Base-by-base conservation (phyloP, 2,888 invertebrate genomes). In the Patella ulyssiponensis region DNA sequence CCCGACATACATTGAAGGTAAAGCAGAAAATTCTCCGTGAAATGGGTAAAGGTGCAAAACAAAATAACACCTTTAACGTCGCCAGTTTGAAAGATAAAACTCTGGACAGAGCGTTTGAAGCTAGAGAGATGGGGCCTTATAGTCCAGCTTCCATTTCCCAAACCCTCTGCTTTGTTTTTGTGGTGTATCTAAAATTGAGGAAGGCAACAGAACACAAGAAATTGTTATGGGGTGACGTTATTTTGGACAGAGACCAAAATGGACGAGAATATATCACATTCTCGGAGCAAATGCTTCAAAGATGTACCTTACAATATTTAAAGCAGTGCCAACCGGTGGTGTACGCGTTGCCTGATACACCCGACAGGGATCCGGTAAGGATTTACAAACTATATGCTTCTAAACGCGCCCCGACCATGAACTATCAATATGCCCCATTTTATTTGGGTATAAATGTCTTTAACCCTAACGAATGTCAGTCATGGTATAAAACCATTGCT, bases 121-220 rank as follows among this genome's bases (percentile, higher is more conserved):
- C 86, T 15, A 86, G 86, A 78, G 87, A 88, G 80, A 86, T 88
- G 82, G 88, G 88, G 44, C 87, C 88, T 9, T 86, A 87, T 74
- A 88, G 85, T 70, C 88, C 88, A 23, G 84, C 85, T 79, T 87
- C 88, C 7, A 83, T 88, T 4, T 83, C 88, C 23, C 87, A 87
- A 79, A 86, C 88, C 9, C 81, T 88, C 20, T 88, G 88, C 74
- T 87, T 88, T 79, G 83, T 84, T 14, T 86, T 88, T 72, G 86
- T 87, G 20, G 84, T 87, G 71, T 84, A 88, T 78, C 82, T 88
- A 53, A 84, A 84, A 74, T 81, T 88, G n/a, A 77, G 86, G 15
- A 88, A 88, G 77, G 88, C 87, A 15, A 86, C 86, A 44, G 88
- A 88, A 77, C 88, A 88, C 76, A 88, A 88, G 77, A 87, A 87